Percentiles rank a stretch among this genome's conserved stretches.
Conservation (phyloP, 2,797 vertebrate species). For the Craterocephalus amniculus region DNA sequence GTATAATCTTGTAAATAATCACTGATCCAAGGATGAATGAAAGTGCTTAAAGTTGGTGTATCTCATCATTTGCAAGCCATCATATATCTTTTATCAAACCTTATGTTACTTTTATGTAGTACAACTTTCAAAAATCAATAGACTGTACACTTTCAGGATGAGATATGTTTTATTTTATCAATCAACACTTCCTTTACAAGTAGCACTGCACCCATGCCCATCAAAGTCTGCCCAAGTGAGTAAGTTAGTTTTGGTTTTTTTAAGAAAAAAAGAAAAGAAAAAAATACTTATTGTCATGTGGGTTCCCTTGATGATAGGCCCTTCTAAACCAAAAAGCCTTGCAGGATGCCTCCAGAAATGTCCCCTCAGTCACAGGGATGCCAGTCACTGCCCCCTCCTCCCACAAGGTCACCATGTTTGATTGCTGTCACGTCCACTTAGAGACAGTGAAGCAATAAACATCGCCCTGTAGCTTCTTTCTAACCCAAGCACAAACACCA, state of each 20-base stretch:
- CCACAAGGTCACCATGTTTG: constrained; percentile 71
- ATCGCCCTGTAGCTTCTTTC: constrained; percentile 50
- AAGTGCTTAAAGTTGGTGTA: constrained; percentile 49
- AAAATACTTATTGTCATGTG: constrained; percentile 45
- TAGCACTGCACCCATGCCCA: constrained; percentile 21
- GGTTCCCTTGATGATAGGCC: constrained; percentile 67
- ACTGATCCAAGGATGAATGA: constrained; percentile 71
- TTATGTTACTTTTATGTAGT: constrained; percentile 70
- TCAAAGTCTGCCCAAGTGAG: constrained; percentile 23
- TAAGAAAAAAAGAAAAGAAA: constrained; percentile 15
- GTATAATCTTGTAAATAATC: constrained; percentile 77
- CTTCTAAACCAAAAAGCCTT: constrained; percentile 79
- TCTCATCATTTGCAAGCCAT: constrained; percentile 59
- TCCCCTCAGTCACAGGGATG: constrained; percentile 76
- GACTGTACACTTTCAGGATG: constrained; percentile 56
- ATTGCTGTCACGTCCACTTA: constrained; percentile 85
- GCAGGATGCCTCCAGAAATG: constrained; percentile 85
- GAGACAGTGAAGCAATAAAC: constrained; percentile 48
- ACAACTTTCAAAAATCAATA: constrained; percentile 73
- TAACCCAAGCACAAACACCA: constrained; percentile 26
- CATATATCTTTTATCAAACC: constrained; percentile 68
- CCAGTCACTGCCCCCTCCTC: constrained; percentile 57
- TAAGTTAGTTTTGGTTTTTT: constrained; percentile 42
- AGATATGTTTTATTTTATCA: constrained; percentile 65
- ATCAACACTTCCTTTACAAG: constrained; percentile 60